Base-by-base conservation (phyloP, 2,888 invertebrate genomes). In the Ephialtes manifestator region DNA sequence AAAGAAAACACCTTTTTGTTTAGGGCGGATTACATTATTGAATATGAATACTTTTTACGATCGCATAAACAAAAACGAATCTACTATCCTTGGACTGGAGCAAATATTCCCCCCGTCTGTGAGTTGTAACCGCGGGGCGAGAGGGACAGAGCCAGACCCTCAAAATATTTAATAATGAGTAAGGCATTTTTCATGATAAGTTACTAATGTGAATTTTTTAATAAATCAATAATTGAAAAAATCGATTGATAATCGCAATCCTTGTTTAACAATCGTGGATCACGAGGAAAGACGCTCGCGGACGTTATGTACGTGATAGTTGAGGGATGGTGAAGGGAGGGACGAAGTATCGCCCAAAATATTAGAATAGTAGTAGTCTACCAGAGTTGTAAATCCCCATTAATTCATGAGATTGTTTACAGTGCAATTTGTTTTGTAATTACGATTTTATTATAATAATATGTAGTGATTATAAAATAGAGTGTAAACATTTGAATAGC, bases 181-280 rank as follows among this genome's bases (percentile, higher is more conserved):
- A 93, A 93, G 93, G 92, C 91, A 92, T 93, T 93, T 94, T 92
- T 93, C 92, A 92, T 91, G 89, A 93, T 93, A 92, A 92, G 93
- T 92, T 92, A 91, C 91, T 93, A 93, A 91, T 93, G 92, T 92
- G 93, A 93, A 92, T 92, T 92, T 93, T 93, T 93, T 92, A 92
- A 92, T 92, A 92, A 93, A 93, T 91, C 89, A 90, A 90, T 92
- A 88, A 89, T 88, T 85, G 84, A 86, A 88, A 88, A 63, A 60
- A 70, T 76, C 81, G 81, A 75, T 79, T 67, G 74, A 74, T 74
- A 71, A 76, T 80, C 48, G 77, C 67, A 72, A 79, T 80, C 63
- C 83, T 83, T 86, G 77, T 78, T 84, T 48, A 53, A 71, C 63
- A 74, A 82, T 78, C 70, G 78, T 76, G 35, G 65, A 68, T 65